Percentiles rank a stretch among this genome's conserved stretches.
phyloP scores from a whole-genome alignment of 92 coral and sea anemone species.

The Zoanthus gigantus region DNA sequence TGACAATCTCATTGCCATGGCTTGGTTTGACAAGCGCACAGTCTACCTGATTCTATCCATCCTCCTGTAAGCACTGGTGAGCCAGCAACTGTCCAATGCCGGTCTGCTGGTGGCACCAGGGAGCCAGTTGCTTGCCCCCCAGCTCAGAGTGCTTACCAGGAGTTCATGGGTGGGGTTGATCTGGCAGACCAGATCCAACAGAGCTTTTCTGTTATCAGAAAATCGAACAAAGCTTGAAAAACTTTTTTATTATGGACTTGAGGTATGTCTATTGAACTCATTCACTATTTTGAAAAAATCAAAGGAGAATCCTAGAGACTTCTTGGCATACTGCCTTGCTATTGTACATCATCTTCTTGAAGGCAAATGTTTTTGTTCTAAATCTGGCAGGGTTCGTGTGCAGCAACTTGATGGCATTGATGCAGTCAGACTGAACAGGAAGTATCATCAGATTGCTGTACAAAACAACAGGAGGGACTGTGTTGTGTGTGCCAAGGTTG shows the following conservation, averaged over 20 bases:
- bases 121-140: slow-evolving; percentile 59
- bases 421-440: slow-evolving; percentile 37
- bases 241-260: slow-evolving; percentile 38
- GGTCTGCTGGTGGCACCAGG: not conserved
- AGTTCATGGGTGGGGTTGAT: slow-evolving; percentile 45
- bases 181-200: slow-evolving; percentile 45
- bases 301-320: slow-evolving; percentile 6
- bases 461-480: slow-evolving; percentile 48
- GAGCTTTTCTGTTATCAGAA: slow-evolving; percentile 20
- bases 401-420: slow-evolving; percentile 45
- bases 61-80: not conserved
- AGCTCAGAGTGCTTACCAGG: slow-evolving; percentile 47
- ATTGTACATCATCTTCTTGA: not conserved
- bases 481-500: slow-evolving; percentile 61
- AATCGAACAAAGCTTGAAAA: slow-evolving; percentile 25
- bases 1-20: not conserved
- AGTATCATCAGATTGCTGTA: slow-evolving; percentile 55
- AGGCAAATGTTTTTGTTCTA: not conserved
- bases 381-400: not conserved
- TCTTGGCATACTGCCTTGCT: not conserved
- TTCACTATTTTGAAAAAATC: slow-evolving; percentile 27
- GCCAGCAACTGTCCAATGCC: not conserved
- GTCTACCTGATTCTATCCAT: not conserved
- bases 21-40: not conserved
- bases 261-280: slow-evolving; percentile 53